These are phyloP conservation scores for Phaethornis superciliosus DNA, from an alignment of 2,113 vertebrate species.

Conservation along the genomic window DNA sequence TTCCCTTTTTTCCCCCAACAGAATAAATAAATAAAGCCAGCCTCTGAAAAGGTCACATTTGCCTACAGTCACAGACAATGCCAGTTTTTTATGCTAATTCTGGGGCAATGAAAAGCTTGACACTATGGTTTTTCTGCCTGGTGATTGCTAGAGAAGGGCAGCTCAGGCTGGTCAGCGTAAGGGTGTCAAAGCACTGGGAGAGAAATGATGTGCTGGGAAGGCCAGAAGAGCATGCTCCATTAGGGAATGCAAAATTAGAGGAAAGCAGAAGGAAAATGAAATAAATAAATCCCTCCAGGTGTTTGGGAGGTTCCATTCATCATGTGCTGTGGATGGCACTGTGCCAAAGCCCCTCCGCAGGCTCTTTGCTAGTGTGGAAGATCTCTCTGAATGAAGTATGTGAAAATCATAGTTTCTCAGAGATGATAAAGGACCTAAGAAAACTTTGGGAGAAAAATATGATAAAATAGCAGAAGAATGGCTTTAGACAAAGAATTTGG, in stretches of 20 bases:
- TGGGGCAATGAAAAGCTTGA: not conserved
- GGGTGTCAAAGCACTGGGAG: not conserved
- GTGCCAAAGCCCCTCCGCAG: not conserved
- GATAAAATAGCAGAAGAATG: not conserved
- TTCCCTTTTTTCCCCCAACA: not conserved
- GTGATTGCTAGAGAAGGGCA: not conserved
- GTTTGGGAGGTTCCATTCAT: not conserved
- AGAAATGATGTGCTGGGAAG: not conserved
- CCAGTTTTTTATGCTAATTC: slow-evolving; percentile 17
- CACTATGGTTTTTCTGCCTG: not conserved
- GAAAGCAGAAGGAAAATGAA: not conserved
- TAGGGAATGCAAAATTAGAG: not conserved
- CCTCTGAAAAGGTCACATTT: slow-evolving; percentile 52
- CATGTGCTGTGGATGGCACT: not conserved
- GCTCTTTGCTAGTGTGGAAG: not conserved
- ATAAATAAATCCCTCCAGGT: not conserved
- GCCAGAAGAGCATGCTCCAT: accelerated
- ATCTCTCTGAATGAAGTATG: not conserved
- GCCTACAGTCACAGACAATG: not conserved
- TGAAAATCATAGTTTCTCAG: not conserved
- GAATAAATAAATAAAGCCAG: slow-evolving; percentile 47
- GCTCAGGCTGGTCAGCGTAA: accelerated
- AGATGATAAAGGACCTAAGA: not conserved
- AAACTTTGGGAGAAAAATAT: not conserved
- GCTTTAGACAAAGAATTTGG: not conserved